Evolutionary conservation across 2,797 vertebrate genomes (phyloP).

Genomic region (Urophycis tenuis): DNA sequence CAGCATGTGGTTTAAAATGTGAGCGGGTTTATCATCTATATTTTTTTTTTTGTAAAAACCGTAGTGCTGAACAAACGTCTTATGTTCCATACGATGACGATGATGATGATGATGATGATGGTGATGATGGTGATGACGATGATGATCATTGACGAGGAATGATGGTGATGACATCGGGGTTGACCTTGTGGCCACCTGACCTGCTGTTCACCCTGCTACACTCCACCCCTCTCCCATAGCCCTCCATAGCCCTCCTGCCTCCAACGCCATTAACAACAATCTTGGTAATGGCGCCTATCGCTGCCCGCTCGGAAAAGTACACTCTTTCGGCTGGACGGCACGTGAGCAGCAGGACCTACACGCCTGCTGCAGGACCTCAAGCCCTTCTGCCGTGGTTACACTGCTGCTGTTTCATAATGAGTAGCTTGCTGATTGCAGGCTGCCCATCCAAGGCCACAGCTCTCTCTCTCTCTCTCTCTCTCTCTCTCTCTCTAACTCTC

Average conservation of each 20-base stretch:
- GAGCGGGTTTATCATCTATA: neutral
- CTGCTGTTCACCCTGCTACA: neutral
- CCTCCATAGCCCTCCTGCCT: too few relatives aligned
- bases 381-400: neutral
- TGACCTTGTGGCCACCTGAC: neutral
- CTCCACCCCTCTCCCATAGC: neutral
- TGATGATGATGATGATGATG: neutral
- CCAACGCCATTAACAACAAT: too few relatives aligned
- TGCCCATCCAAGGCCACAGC: conserved; percentile 42
- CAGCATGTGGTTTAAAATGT: neutral
- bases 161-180: neutral
- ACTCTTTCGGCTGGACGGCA: neutral
- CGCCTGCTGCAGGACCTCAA: neutral
- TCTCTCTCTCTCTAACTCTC: too few relatives aligned
- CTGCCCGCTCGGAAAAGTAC: neutral
- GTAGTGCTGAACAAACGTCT: neutral
- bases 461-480: conserved; percentile 14
- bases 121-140: neutral
- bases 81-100: neutral
- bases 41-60: neutral
- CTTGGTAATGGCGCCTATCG: too few relatives aligned
- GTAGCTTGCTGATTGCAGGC: conserved; percentile 48
- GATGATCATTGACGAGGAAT: neutral
- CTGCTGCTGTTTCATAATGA: conserved; percentile 48
- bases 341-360: neutral